phyloP scores from a whole-genome alignment of 2,888 invertebrate genomes.

The Meliscaeva auricollis region DNA sequence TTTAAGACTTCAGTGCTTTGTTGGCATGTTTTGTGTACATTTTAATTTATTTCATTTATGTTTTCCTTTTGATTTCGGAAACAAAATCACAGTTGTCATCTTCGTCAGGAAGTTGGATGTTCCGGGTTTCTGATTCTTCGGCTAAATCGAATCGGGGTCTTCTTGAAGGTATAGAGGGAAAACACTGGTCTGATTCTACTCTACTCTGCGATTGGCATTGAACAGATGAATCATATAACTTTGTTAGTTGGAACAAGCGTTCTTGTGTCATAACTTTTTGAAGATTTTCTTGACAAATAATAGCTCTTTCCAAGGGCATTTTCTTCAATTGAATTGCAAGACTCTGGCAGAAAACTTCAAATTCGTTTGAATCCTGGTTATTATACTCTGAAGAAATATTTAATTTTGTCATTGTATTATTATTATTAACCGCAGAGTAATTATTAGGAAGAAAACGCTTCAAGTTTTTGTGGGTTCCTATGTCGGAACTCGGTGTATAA shows the following conservation, averaged over 20 bases:
- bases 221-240: neutral
- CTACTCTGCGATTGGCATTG: neutral
- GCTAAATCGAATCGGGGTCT: neutral
- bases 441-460: neutral
- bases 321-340: conserved; percentile 78
- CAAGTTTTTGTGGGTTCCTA: neutral
- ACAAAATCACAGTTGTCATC: neutral
- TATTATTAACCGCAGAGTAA: neutral
- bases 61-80: neutral
- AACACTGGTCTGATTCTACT: neutral
- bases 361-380: conserved; percentile 73
- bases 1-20: too few relatives aligned
- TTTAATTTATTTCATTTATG: too few relatives aligned
- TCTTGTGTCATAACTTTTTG: conserved; percentile 79
- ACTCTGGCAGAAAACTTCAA: conserved; percentile 80
- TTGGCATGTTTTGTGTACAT: too few relatives aligned
- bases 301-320: conserved; percentile 79
- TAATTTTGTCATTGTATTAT: too few relatives aligned
- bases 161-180: neutral
- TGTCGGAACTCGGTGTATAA: too few relatives aligned
- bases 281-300: conserved; percentile 79
- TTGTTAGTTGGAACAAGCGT: conserved; percentile 49
- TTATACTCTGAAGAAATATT: too few relatives aligned
- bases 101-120: neutral
- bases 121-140: neutral